phyloP scores from a whole-genome alignment of 1,140 invertebrate species.

The Drosophila burlai region DNA sequence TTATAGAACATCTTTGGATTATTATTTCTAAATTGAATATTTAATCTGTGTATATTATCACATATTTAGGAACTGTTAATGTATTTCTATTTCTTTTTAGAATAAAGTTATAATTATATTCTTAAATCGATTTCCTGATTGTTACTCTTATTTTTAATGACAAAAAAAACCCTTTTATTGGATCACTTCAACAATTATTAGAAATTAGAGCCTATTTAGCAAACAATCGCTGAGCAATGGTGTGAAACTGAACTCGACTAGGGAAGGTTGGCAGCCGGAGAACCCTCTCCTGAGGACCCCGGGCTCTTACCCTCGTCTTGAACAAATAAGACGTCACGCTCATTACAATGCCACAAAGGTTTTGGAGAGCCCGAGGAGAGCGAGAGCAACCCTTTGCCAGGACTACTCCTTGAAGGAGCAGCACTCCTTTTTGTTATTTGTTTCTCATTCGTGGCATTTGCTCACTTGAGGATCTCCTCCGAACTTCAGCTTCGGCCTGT shows the following conservation, averaged over 20 bases:
- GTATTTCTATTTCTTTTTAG: no score
- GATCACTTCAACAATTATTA: slow-evolving; percentile 60
- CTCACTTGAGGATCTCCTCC: slow-evolving; percentile 65
- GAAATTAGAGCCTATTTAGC: slow-evolving; percentile 67
- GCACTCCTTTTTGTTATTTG: slow-evolving; percentile 72
- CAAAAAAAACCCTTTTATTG: slow-evolving; percentile 30
- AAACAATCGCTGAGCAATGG: slow-evolving; percentile 65
- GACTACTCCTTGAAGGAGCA: slow-evolving; percentile 30
- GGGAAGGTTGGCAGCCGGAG: not conserved
- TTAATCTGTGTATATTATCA: no score
- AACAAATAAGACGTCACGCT: slow-evolving; percentile 68
- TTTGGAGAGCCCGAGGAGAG: slow-evolving; percentile 9
- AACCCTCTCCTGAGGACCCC: slow-evolving; percentile 9
- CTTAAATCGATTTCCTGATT: not conserved
- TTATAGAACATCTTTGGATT: no score
- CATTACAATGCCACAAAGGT: slow-evolving; percentile 59
- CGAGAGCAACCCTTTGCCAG: slow-evolving; percentile 24
- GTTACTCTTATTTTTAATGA: not conserved
- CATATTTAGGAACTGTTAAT: no score
- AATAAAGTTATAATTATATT: not conserved
- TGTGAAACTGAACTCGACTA: slow-evolving; percentile 56
- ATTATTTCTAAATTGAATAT: no score
- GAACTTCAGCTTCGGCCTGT: slow-evolving; percentile 12
- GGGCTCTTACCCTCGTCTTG: slow-evolving; percentile 38
- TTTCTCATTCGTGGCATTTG: slow-evolving; percentile 72